These are phyloP conservation scores for Podargus strigoides DNA, from an alignment of 2,797 vertebrate species.

Conservation along the genomic window DNA sequence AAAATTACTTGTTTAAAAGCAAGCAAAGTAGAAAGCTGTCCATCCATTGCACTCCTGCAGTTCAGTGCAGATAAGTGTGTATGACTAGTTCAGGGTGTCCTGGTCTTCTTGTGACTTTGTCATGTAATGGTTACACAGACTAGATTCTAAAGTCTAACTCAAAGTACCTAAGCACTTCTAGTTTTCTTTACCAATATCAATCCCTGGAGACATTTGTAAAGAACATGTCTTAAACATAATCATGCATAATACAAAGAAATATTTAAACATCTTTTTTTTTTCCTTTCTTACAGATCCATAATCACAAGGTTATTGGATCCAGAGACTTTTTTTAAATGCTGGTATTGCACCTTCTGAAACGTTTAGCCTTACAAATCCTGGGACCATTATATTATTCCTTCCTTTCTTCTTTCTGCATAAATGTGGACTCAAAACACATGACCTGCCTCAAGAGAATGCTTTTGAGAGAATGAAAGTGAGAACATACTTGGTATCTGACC, in stretches of 20 bases:
- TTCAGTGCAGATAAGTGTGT: not conserved
- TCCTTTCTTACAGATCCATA: slow-evolving; percentile 85
- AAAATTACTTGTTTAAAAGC: not conserved
- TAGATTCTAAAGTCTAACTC: not conserved
- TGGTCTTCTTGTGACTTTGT: not conserved
- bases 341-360: slow-evolving; percentile 87
- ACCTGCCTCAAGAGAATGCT: slow-evolving; percentile 79
- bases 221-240: not conserved
- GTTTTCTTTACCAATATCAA: not conserved
- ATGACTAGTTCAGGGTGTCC: not conserved
- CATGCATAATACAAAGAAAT: not conserved
- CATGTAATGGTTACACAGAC: not conserved
- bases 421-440: slow-evolving; percentile 78
- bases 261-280: not conserved
- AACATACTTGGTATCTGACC: slow-evolving; percentile 74
- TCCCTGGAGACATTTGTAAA: too few species aligned
- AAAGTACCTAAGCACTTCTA: not conserved
- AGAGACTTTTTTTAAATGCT: slow-evolving; percentile 73
- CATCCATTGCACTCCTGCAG: not conserved
- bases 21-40: not conserved
- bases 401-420: slow-evolving; percentile 79
- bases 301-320: slow-evolving; percentile 64
- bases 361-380: slow-evolving; percentile 74
- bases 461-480: slow-evolving; percentile 72
- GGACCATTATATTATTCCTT: slow-evolving; percentile 76